phyloP scores from a whole-genome alignment of 2,113 vertebrate genomes.

The Pelecanoides urinatrix region DNA sequence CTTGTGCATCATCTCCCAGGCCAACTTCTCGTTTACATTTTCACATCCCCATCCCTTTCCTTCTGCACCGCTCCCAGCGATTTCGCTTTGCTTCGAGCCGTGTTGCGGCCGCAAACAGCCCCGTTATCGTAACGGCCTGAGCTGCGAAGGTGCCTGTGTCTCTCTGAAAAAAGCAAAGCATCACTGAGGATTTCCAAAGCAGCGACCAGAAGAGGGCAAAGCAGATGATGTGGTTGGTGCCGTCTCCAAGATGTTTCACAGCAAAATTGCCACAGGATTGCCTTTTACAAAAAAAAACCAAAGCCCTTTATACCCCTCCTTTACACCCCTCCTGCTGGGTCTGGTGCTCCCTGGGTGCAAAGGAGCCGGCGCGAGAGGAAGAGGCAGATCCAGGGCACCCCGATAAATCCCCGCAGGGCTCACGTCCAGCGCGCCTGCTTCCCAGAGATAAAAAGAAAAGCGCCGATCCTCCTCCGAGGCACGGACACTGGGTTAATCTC shows the following conservation, averaged over 20 bases:
- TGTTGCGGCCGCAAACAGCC: rapidly evolving
- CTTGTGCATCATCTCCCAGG: neutral
- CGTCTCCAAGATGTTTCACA: neutral
- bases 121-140: rapidly evolving
- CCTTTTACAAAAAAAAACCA: neutral
- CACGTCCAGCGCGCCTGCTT: slow-evolving; percentile 71
- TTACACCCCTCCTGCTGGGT: neutral
- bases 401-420: slow-evolving; percentile 69
- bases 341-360: neutral
- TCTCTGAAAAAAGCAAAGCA: neutral
- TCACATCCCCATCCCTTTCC: neutral
- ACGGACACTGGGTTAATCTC: slow-evolving; percentile 68
- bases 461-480: slow-evolving; percentile 40
- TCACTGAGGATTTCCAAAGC: neutral
- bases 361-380: neutral
- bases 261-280: neutral
- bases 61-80: rapidly evolving
- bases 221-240: rapidly evolving
- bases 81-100: neutral
- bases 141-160: neutral
- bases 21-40: neutral
- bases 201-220: neutral
- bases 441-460: slow-evolving; percentile 75
- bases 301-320: neutral
- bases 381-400: slow-evolving; percentile 48